These are phyloP conservation scores for Cathartes aura DNA, from an alignment of 2,113 vertebrate genomes.

Conservation along the genomic window DNA sequence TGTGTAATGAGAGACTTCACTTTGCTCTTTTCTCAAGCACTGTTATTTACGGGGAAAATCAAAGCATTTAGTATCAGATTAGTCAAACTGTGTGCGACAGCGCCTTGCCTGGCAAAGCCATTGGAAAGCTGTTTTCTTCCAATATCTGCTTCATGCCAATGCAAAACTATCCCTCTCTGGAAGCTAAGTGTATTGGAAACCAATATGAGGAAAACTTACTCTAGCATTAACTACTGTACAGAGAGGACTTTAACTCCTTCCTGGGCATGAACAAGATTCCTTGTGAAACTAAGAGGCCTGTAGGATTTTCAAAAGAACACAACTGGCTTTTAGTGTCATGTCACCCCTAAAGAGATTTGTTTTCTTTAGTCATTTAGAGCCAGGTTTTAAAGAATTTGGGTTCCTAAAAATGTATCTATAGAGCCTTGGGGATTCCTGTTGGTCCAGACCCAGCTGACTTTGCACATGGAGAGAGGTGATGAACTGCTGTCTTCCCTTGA, in stretches of 20 bases:
- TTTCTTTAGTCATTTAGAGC: not conserved
- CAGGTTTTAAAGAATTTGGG: not conserved
- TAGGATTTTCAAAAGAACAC: not conserved
- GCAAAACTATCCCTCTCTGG: not conserved
- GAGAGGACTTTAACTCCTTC: not conserved
- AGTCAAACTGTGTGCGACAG: not conserved
- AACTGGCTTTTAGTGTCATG: not conserved
- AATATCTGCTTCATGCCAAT: not conserved
- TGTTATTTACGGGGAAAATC: not conserved
- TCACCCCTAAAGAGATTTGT: not conserved
- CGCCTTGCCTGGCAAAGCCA: not conserved
- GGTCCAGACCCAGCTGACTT: not conserved
- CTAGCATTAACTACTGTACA: not conserved
- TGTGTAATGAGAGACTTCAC: constrained; percentile 30
- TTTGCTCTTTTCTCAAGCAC: constrained; percentile 11
- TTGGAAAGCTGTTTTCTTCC: not conserved
- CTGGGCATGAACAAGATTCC: not conserved
- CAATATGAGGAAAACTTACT: not conserved
- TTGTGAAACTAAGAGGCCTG: not conserved
- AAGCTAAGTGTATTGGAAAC: not conserved
- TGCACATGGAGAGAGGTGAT: not conserved
- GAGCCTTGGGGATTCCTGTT: not conserved
- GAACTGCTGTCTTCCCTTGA: not conserved
- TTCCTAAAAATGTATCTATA: not conserved
- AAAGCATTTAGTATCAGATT: not conserved